Conservation (phyloP, 2,888 invertebrate species). For the Congeria kusceri region DNA sequence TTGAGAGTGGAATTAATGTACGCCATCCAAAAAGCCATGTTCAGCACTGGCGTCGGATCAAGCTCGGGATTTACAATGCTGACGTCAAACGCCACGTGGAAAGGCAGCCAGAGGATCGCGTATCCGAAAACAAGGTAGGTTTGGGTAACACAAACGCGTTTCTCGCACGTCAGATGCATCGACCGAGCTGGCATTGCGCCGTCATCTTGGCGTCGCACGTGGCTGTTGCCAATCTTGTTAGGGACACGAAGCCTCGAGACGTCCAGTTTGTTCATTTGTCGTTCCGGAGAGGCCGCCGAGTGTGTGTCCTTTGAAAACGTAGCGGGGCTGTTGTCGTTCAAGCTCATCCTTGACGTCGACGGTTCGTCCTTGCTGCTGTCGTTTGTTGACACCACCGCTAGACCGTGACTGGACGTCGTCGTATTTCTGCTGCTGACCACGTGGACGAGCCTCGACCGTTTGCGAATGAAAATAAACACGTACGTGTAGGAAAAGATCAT, state of each 20-base stretch:
- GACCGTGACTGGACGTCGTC: no score
- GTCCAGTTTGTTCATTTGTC: background rate
- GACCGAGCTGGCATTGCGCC: background rate
- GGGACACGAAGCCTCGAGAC: conserved; percentile 1
- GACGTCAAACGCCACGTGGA: conserved; percentile 77
- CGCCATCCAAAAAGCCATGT: conserved; percentile 76
- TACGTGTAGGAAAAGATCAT: conserved; percentile 77
- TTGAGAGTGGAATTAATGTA: conserved; percentile 79
- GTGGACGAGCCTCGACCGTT: conserved; percentile 37
- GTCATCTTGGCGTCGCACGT: no score
- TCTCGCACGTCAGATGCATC: conserved; percentile 34
- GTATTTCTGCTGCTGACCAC: no score
- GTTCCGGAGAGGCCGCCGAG: background rate
- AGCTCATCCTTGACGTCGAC: no score
- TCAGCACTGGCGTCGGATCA: conserved; percentile 65
- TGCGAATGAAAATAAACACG: conserved; percentile 74
- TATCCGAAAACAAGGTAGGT: conserved; percentile 76
- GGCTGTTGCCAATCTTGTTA: background rate
- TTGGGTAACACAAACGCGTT: conserved; percentile 70
- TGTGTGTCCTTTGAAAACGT: background rate
- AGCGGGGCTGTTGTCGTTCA: no score
- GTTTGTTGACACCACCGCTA: background rate
- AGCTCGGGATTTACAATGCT: conserved; percentile 63
- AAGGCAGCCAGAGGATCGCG: conserved; percentile 77
- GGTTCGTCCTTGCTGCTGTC: no score